Evolutionary conservation across 2,113 vertebrate species (phyloP).

Genomic region (Ameiurus melas): DNA sequence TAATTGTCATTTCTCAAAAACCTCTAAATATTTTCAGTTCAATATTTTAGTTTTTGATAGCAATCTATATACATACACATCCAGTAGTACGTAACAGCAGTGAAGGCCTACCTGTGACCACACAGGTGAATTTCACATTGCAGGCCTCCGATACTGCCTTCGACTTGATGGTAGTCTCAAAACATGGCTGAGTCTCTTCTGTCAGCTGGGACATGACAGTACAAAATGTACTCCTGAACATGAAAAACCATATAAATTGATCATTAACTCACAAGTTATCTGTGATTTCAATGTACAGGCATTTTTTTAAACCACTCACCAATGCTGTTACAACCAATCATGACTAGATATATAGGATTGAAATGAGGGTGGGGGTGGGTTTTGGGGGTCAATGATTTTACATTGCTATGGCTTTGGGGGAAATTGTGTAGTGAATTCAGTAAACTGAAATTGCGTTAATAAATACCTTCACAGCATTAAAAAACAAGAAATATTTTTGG

Average conservation of each 20-base stretch:
- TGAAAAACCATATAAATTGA: conserved; percentile 55
- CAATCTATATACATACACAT: not conserved
- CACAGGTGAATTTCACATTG: conserved; percentile 92
- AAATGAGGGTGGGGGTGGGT: not conserved
- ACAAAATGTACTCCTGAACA: conserved; percentile 92
- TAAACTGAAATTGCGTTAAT: conserved; percentile 21
- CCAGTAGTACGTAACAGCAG: not conserved
- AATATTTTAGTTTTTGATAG: not conserved
- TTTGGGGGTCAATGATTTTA: not conserved
- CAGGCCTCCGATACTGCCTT: conserved; percentile 89
- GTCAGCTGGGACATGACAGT: conserved; percentile 95
- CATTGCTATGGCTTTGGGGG: not conserved
- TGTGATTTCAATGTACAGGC: not conserved
- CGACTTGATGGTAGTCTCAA: conserved; percentile 92
- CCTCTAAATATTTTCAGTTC: not conserved
- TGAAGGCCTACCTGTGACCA: conserved; percentile 84
- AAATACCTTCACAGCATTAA: conserved; percentile 19
- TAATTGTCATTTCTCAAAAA: not conserved
- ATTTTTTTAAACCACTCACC: not conserved
- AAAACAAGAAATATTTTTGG: not conserved
- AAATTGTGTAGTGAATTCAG: conserved; percentile 28
- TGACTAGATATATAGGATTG: not conserved
- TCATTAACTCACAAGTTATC: conserved; percentile 15
- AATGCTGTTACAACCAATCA: not conserved
- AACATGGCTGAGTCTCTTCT: conserved; percentile 92